Base-by-base conservation (phyloP, 2,888 invertebrate genomes). In the Drosophila affinis region DNA sequence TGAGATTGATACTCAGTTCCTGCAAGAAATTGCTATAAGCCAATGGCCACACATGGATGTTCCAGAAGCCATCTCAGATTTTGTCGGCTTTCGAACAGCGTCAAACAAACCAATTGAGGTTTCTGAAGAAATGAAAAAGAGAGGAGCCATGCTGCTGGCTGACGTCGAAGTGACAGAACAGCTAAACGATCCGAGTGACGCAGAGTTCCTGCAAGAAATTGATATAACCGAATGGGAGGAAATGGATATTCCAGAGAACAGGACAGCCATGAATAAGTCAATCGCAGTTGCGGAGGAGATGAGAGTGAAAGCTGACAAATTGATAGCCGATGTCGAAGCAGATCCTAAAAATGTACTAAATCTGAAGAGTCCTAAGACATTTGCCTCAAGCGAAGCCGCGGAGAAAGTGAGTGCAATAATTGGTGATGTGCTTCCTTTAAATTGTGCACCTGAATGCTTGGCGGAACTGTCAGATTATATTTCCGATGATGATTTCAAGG, bases 201-300 rank as follows among this genome's bases (percentile, higher is more conserved):
- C 21, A 14, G 18, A 39, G 14, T 53, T 39, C 14, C 32, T 12
- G 34, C 12, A 34, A 12, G 34, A 34, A 12, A 12, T 34, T 1
- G 34, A 34, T 12, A 4, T 34, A 4, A 4, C 12, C 5, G 34
- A 34, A 12, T 34, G 32, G 32, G 32, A 32, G 32, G 10, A 10
- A 32, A 10, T 34, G 34, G 34, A 34, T 34, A 18, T 4, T 34
- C 14, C 34, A 14, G 34, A 57, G 21, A 21, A 18, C 54, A 61
- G 56, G 46, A 80, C 79, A 4, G 79, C 77, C 1, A 77, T 76
- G 2, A 67, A 47, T 39, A 84, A 81, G 57, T n/a, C 47, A 9
- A 72, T 81, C 3, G 32, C 21, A n/a, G 72, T 77, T 21, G 76
- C 79, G 0, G 55, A 62, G 2, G 70, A 84, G 18, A 73, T 78